Evolutionary conservation across 2,797 vertebrate genomes (phyloP).

Genomic region (Numenius phaeopus): DNA sequence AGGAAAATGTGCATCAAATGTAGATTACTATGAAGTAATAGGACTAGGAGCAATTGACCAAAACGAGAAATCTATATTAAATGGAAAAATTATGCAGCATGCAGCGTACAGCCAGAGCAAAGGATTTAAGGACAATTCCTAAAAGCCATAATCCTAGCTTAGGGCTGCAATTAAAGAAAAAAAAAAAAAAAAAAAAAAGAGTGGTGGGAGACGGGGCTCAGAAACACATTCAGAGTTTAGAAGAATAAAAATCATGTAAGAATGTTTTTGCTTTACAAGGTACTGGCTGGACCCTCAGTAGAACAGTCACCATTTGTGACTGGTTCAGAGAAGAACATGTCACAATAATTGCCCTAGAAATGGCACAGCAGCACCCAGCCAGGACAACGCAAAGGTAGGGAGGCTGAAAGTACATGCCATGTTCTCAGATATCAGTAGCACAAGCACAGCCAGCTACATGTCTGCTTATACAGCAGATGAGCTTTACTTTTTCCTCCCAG

Average conservation of each 20-base stretch:
- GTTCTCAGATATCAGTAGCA: neutral
- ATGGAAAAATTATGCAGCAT: constrained; percentile 50
- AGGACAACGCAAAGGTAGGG: neutral
- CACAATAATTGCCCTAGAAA: neutral
- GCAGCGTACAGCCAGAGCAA: neutral
- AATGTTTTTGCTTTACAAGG: neutral
- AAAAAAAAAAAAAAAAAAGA: neutral
- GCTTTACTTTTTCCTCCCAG: neutral
- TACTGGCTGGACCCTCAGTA: neutral
- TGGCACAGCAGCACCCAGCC: neutral
- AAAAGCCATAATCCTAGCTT: neutral
- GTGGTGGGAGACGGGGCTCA: neutral
- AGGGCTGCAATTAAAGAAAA: neutral
- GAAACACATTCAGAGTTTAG: neutral
- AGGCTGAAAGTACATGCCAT: rapidly evolving
- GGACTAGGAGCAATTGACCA: constrained; percentile 40
- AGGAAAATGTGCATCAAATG: constrained; percentile 22
- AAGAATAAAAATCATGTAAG: neutral
- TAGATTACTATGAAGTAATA: constrained; percentile 34
- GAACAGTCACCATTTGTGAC: neutral
- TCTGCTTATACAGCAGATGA: neutral
- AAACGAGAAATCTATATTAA: constrained; percentile 46
- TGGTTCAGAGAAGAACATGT: neutral
- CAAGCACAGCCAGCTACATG: neutral
- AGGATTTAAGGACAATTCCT: constrained; percentile 22